Evolutionary conservation across 2,888 invertebrate genomes (phyloP), one percentile per base, ranked within the genome.

Genomic region (Apamea sordens): DNA sequence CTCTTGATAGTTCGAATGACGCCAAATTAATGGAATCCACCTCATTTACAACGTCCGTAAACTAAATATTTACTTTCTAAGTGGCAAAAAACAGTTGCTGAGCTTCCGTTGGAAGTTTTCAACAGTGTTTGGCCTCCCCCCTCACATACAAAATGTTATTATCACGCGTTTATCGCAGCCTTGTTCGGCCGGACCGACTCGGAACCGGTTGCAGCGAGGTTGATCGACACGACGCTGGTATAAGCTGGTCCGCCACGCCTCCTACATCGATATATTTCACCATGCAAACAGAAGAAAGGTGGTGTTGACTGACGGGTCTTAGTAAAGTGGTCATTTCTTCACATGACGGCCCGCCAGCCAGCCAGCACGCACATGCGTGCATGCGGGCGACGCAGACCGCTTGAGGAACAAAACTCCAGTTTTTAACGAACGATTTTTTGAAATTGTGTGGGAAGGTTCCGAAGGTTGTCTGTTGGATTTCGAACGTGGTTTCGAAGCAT

Each of bases 181-280:
- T 93, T 92, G 94, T 91, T 89, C 84, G 88, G 92, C 89, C 92
- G 90, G 93, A 89, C 89, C 86, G 88, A 89, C 89, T 90, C 88
- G 91, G 93, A 96, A 96, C 96, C 96, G 96, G 96, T 96, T 93
- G 94, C 89, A 89, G 72, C 91, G 92, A 93, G 93, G 92, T 91
- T 94, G 93, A 85, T 88, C 87, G 80, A 78, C 77, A 79, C 79
- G 69, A 86, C 80, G 87, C 95, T 93, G 86, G 74, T 84, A 44
- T 89, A 88, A 86, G 56, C 67, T 88, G 92, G 86, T 72, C 92
- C 74, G 73, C 87, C 85, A 86, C 87, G 80, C 86, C 85, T 79
- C 84, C 77, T 69, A 70, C 56, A 76, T 56, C 53, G 28, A 69
- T 73, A 63, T 74, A 61, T 78, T 76, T 70, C 53, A 28, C 36